Base-by-base conservation (phyloP, 30 jellyfish, hydroid and myxozoan species). In the Pelagia noctiluca region DNA sequence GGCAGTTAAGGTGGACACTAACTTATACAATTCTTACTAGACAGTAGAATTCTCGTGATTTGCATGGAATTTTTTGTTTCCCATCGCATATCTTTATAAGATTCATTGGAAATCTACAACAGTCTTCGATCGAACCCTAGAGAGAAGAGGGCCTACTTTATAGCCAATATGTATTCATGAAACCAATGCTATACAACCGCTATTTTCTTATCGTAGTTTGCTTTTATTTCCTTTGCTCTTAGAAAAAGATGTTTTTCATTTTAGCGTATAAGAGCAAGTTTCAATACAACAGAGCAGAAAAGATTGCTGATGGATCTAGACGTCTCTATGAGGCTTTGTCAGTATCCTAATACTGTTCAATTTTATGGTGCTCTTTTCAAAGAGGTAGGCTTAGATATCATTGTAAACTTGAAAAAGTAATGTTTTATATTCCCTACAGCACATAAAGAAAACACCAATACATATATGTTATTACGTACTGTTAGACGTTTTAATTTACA, bases 301-400 rank as follows among this genome's bases (percentile, higher is more conserved):
- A 91, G 97, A 50, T 71, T 95, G 50, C 90, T 95, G 33, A 95
- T 82, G 97, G 99, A 95, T 72, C 63, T 95, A 30, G 97, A 95
- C 75, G 94, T 95, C 13, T 71, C 96, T 0, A 95, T 95, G 99
- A 75, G 97, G 35, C 79, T 85, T 1, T 89, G 96, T 48, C 90
- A 88, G 57, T 95, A 81, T 63, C 97, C 97, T 2, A 84, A 88
- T 57, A 89, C 97, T 0, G 97, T 95, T 46, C 93, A 88, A 79
- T 95, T 95, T 80, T 95, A 86, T 74, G 99, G 99, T 16, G 99
- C 99, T 36, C 77, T 95, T 13, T 95, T 79, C 82, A 95, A 95
- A 75, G 99, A 95, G 96, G 99, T 95, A 88, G 26, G 53, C 35
- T 10, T 67, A n/a, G 33, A 37, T 35, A 19, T 4, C 38, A 11